Evolutionary conservation across 2,113 vertebrate genomes (phyloP), one percentile per base, ranked within the genome.

Genomic region (Casuarius casuarius): DNA sequence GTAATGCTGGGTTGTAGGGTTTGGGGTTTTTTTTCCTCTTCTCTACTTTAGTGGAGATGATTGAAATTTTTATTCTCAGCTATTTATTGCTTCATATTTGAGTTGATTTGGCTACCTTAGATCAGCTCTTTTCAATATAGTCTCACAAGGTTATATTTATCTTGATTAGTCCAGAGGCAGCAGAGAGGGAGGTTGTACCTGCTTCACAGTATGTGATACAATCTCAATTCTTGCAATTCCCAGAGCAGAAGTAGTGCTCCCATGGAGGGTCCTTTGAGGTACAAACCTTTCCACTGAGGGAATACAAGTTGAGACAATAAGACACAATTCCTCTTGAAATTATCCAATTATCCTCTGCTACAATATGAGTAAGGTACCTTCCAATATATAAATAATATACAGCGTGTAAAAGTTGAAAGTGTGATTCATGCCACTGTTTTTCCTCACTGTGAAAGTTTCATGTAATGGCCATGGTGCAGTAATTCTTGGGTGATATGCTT

Each of bases 1-100:
- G 40, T 16, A 90, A 80, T 52, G 8, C 58, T 56, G 9, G 11
- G 25, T 29, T 70, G 10, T 62, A 33, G 10, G 3, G 38, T 38
- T 38, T 38, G 38, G 38, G 38, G 38, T 38, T 18, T 0, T 0
- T 46, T 71, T 89, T 18, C 3, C 15, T 1, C 2, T 3, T 76
- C 81, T 81, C 29, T 26, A 83, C 25, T 74, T 7, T 74, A 56
- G 14, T 31, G 10, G 13, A 86, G 23, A 42, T 68, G 54, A 56
- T 18, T 29, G 28, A 58, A 58, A 31, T 1, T 7, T 87, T 62
- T 90, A 18, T 72, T 31, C 58, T 68, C 25, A 85, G 42, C 15
- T n/a, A 40, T 70, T 91, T 94, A 40, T 82, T 21, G 2, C 10
- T 73, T 72, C 56, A 28, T 54, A 56, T 78, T 91, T 87, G 33